Evolutionary conservation across 2,888 invertebrate species (phyloP).

Genomic region (Macrosiphum euphorbiae): DNA sequence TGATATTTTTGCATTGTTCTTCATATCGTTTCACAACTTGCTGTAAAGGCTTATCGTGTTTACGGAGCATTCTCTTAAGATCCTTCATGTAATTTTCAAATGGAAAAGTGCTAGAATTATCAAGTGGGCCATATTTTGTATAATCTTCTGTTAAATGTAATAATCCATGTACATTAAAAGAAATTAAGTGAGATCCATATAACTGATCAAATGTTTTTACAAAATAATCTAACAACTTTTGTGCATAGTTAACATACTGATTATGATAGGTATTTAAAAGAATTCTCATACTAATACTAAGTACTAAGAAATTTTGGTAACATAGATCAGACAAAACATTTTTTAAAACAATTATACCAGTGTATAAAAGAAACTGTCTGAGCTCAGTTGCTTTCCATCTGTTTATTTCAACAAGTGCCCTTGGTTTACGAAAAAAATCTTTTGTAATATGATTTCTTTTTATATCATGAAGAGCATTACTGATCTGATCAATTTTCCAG

Average conservation of each 20-base stretch:
- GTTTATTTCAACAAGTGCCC: background rate
- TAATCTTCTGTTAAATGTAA: background rate
- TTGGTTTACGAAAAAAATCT: slow-evolving; percentile 24
- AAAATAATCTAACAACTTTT: background rate
- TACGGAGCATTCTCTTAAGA: background rate
- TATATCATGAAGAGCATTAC: background rate
- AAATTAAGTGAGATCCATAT: background rate
- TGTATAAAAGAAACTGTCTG: slow-evolving; percentile 28
- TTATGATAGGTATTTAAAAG: background rate
- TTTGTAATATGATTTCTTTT: background rate
- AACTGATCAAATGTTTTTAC: background rate
- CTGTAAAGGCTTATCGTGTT: background rate
- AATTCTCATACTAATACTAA: background rate
- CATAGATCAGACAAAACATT: background rate
- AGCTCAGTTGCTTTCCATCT: slow-evolving; percentile 25
- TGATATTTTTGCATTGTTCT: background rate
- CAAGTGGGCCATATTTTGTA: background rate
- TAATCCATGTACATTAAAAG: background rate
- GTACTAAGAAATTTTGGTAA: background rate
- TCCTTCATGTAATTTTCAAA: background rate
- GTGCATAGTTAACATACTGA: background rate
- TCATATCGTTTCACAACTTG: background rate
- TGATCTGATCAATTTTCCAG: background rate
- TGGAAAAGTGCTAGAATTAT: background rate
- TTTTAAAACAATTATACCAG: background rate